Conservation (phyloP, 2,888 invertebrate species). For the Coremacera marginata region DNA sequence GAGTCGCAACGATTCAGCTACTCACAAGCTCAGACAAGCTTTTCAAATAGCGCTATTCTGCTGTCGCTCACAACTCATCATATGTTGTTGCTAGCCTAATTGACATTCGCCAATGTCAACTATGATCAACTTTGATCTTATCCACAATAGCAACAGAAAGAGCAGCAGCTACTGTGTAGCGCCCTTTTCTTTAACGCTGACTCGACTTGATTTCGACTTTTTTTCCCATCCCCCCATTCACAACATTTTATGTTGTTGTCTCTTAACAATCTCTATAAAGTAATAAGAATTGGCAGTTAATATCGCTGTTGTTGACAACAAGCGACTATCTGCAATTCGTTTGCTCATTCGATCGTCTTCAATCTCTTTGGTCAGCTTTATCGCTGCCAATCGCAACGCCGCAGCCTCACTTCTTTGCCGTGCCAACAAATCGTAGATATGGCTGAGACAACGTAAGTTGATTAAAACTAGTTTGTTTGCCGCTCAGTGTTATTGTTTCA, state of each 20-base stretch:
- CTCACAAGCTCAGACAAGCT: slow-evolving; percentile 8
- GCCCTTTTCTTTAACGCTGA: background rate
- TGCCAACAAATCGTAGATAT: background rate
- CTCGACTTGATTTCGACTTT: background rate
- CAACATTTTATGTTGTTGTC: background rate
- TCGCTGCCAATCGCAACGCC: background rate
- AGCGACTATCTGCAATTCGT: background rate
- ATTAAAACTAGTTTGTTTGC: too few relatives aligned
- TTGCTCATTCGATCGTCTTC: background rate
- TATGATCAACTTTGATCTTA: slow-evolving; percentile 23
- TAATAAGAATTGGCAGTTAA: slow-evolving; percentile 10
- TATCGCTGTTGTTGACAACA: background rate
- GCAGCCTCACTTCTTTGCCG: background rate
- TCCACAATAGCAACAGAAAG: background rate
- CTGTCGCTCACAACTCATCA: slow-evolving; percentile 17
- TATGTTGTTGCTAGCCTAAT: slow-evolving; percentile 11
- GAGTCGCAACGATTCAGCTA: background rate
- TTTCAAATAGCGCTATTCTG: slow-evolving; percentile 14
- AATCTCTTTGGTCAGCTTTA: background rate
- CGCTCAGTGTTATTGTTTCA: background rate
- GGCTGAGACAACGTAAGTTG: background rate
- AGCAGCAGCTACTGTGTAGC: background rate
- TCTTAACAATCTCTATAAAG: background rate
- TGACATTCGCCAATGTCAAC: slow-evolving; percentile 31
- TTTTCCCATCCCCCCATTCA: background rate